Base-by-base conservation (phyloP, 2,113 vertebrate genomes). In the Bufo bufo region DNA sequence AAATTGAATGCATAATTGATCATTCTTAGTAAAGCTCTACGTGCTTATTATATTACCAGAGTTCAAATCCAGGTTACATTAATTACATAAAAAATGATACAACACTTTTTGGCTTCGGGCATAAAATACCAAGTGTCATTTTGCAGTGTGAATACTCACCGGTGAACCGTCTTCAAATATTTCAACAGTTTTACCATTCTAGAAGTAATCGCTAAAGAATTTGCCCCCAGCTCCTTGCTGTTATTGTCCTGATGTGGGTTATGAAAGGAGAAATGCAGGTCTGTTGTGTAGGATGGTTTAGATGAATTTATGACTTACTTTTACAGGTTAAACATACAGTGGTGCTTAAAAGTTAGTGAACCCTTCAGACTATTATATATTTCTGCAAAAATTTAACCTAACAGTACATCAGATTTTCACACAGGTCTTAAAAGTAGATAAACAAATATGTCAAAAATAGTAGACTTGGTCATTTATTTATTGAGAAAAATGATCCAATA, bases 51-150 rank as follows among this genome's bases (percentile, higher is more conserved):
- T 82, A 77, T 66, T 86, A 16, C 16, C 19, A 77, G n/a, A 54
- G 87, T 83, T 84, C 87, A 88, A 77, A 45, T 45, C 66, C 77
- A 77, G 87, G 87, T 88, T 84, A 77, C 80, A 84, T 84, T 77
- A 75, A 88, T 88, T 88, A 65, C 87, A 77, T 43, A 63, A 13
- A 86, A 65, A 84, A 82, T 19, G 13, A 84, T 77, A 71, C 79
- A 82, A 17, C 66, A 82, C n/a, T 33, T 65, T 84, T 45, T 83
- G 43, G 81, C 87, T 66, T 65, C 13, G 77, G 87, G 87, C 80
- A 63, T 88, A 14, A 83, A 82, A 88, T 83, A 84, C 87, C 86
- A 87, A 49, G 78, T 87, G 86, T 87, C 79, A 82, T 87, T 59
- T 66, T 83, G 49, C 45, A 77, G 23, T 80, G 75, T 84, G 80